A percentile compares a stretch with the other conserved stretches of the same genome.
Conservation (phyloP, 2,113 vertebrate species). For the Hypocryptadius cinnamomeus region DNA sequence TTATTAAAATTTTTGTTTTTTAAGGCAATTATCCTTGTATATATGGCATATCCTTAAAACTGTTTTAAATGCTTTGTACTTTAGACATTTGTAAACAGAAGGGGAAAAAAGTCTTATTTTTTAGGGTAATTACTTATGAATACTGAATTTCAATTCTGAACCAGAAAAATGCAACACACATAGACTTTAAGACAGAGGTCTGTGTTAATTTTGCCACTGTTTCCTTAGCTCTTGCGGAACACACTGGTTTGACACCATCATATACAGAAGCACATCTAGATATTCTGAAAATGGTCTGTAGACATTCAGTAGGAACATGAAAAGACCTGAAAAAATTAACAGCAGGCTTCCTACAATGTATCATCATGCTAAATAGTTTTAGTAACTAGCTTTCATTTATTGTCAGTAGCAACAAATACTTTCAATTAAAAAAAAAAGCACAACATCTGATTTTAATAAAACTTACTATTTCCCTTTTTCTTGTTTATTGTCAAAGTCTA, state of each 20-base stretch:
- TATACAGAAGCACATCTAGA: background rate
- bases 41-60: background rate
- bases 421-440: background rate
- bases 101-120: background rate
- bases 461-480: constrained; percentile 45
- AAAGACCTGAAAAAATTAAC: background rate
- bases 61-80: background rate
- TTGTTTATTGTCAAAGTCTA: constrained; percentile 64
- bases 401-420: background rate
- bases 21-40: background rate
- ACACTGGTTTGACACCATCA: background rate
- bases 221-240: background rate
- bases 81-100: background rate
- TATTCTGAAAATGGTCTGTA: background rate
- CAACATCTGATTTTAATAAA: constrained; percentile 63
- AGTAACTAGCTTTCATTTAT: background rate
- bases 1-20: background rate
- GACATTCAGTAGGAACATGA: background rate
- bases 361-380: background rate
- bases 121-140: background rate
- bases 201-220: background rate
- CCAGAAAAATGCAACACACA: background rate
- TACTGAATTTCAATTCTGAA: background rate
- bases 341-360: background rate
- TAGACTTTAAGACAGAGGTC: background rate